These are phyloP conservation scores for Campaea margaritaria DNA, from an alignment of 2,888 invertebrate species.

Conservation along the genomic window DNA sequence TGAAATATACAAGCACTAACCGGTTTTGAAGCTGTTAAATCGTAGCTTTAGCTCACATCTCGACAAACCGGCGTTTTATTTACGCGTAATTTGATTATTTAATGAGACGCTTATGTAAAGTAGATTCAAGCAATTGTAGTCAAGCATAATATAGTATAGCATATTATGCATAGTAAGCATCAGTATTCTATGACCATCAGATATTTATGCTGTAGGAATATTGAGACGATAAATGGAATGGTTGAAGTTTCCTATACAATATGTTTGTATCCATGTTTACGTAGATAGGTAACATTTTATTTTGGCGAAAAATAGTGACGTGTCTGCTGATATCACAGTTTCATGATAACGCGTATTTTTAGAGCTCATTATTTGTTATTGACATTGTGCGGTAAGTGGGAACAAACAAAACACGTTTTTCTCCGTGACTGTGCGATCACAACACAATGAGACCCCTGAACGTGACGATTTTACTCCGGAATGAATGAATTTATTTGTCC, in stretches of 20 bases:
- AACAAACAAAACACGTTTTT: conserved; percentile 6
- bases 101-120: conserved; percentile 30
- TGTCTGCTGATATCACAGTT: neutral
- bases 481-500: conserved; percentile 7
- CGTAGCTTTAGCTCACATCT: conserved; percentile 22
- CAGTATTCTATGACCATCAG: no score
- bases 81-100: conserved; percentile 6
- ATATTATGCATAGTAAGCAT: no score
- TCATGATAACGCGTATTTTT: conserved; percentile 14
- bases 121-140: conserved; percentile 9
- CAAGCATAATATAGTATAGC: conserved; percentile 17
- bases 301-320: no score
- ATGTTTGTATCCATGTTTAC: no score
- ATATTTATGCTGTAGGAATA: conserved; percentile 4
- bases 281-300: no score
- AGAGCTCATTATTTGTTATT: conserved; percentile 12
- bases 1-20: conserved; percentile 33
- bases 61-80: conserved; percentile 22
- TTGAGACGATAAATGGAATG: conserved; percentile 8
- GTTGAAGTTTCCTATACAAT: conserved; percentile 12
- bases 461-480: neutral
- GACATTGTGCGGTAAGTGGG: conserved; percentile 6
- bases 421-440: conserved; percentile 11
- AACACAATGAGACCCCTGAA: conserved; percentile 1
- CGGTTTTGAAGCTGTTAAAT: conserved; percentile 26